phyloP scores from a whole-genome alignment of 2,888 invertebrate genomes.

The Conops quadrifasciatus region DNA sequence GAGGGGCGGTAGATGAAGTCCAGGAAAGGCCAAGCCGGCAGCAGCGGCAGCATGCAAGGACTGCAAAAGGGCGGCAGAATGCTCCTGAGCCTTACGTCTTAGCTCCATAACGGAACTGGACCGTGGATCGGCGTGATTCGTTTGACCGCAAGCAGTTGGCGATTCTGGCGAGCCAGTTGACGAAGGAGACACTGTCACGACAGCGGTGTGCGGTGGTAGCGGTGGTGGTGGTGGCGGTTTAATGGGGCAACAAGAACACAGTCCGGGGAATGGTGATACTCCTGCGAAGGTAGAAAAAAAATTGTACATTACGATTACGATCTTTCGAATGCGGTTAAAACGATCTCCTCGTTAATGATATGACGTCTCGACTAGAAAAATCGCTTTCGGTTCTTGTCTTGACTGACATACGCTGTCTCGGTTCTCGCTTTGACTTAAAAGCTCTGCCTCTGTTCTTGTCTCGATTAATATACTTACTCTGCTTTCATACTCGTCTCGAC shows the following conservation, averaged over 20 bases:
- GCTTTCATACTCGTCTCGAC: too few relatives aligned
- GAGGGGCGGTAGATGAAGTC: conserved; percentile 66
- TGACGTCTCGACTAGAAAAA: too few relatives aligned
- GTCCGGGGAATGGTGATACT: conserved; percentile 75
- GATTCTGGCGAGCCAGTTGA: conserved; percentile 60
- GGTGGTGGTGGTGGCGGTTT: conserved; percentile 68
- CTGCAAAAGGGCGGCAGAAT: conserved; percentile 86
- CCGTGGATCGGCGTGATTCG: conserved; percentile 70
- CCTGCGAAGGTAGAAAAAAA: conserved; percentile 44
- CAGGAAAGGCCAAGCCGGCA: conserved; percentile 65
- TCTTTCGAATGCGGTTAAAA: not conserved
- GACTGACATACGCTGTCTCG: conserved; percentile 3
- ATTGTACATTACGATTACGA: not conserved
- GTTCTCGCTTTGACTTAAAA: too few relatives aligned
- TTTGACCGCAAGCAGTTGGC: conserved; percentile 59
- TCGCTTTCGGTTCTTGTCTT: conserved; percentile 16
- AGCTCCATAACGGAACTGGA: conserved; percentile 91
- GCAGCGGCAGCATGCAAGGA: conserved; percentile 72
- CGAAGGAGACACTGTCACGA: conserved; percentile 55
- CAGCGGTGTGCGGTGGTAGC: conserved; percentile 57
- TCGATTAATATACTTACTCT: too few relatives aligned
- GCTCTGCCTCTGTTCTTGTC: too few relatives aligned
- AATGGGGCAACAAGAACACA: conserved; percentile 83
- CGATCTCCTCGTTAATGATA: too few relatives aligned
- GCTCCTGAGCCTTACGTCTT: conserved; percentile 92